Base-by-base conservation (phyloP, 1,140 invertebrate species). In the Halesus radiatus region DNA sequence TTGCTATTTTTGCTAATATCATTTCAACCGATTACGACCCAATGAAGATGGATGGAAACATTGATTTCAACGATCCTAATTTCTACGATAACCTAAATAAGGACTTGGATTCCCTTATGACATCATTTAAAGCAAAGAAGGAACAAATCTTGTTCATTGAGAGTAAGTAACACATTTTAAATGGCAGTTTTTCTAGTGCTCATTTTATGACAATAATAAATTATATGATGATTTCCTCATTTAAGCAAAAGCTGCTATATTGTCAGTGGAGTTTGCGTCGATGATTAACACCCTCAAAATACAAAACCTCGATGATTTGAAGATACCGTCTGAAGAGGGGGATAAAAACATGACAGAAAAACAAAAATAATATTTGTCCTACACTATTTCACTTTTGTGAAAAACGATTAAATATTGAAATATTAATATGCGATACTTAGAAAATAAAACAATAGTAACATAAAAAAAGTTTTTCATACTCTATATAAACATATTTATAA, bases 221-320 rank as follows among this genome's bases (percentile, higher is more conserved):
- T 22, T 5, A 56, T 56, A 56, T 56, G 8, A 18, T 56, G 7
- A 58, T 18, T 20, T 50, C 18, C 50, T 70, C 32, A 70, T 74
- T 74, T 74, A 20, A 74, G 72, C 26, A 5, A 56, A 58, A 56
- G 20, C 52, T 37, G 53, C 72, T 6, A 74, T 58, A 56, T 45
- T 74, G 29, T 56, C 72, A 8, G 53, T 74, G 22, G 72, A 74
- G 26, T 74, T 74, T 56, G 52, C 54, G 3, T 29, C 22, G 20
- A 74, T 74, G 72, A 5, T 58, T 26, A 54, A 26, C 15, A 56
- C n/a, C 10, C 22, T 74, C n/a, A 18, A 74, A 10, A 29, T 3
- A 3, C 6, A 74, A 26, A 37, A 18, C 8, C 26, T 32, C 15
- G 10, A 26, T 18, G 23, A 74, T 32, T 18, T 74, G 23, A 15